Evolutionary conservation across 2,888 invertebrate genomes (phyloP).

Genomic region (Germaria angustata): DNA sequence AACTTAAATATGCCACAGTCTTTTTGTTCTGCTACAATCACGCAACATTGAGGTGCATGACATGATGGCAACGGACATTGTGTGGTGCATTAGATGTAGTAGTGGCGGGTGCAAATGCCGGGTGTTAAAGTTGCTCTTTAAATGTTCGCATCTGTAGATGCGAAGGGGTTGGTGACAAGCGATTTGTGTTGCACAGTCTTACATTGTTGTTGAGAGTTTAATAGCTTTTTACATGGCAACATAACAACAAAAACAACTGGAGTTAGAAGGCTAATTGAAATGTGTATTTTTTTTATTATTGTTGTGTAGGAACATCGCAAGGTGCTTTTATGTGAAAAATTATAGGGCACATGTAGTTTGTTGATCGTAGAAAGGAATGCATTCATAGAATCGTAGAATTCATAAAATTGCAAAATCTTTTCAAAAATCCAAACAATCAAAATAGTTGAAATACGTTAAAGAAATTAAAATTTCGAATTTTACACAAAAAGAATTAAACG

Average conservation of each 20-base stretch:
- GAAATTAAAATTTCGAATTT: no score
- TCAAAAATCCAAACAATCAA: no score
- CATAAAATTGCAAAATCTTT: no score
- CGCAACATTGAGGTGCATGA: constrained; percentile 74
- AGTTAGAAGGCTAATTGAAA: constrained; percentile 15
- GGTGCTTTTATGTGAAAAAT: background rate
- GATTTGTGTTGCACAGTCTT: background rate
- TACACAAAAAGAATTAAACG: no score
- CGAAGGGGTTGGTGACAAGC: background rate
- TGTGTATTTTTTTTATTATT: constrained; percentile 43
- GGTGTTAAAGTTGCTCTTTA: constrained; percentile 7
- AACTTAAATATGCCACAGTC: background rate
- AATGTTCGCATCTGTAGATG: background rate
- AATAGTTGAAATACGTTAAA: no score
- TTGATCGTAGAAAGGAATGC: background rate
- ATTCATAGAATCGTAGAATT: no score
- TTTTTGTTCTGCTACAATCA: constrained; percentile 69
- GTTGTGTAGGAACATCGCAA: background rate
- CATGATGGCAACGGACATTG: background rate
- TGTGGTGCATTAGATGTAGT: background rate
- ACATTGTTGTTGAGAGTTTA: constrained; percentile 21
- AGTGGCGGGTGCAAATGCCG: constrained; percentile 8
- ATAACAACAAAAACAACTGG: constrained; percentile 9
- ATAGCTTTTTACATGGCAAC: constrained; percentile 12
- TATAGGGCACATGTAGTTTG: background rate